Evolutionary conservation across 2,113 vertebrate genomes (phyloP).

Genomic region (Lycaon pictus): DNA sequence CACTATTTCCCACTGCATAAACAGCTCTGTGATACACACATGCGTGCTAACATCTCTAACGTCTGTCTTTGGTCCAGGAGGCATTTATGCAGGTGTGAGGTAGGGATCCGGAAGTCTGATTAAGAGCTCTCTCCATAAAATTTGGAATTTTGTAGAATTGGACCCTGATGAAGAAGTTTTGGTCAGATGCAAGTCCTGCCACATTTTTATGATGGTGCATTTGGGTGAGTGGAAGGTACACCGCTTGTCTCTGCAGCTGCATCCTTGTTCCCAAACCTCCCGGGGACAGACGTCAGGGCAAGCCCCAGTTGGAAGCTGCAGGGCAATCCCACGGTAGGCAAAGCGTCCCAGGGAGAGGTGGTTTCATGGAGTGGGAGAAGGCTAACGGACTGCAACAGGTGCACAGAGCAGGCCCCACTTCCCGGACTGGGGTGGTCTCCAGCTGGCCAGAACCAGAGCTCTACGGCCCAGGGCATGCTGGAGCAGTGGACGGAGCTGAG

Average conservation of each 20-base stretch:
- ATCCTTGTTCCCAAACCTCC: not conserved
- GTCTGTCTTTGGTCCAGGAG: not conserved
- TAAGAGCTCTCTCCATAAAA: not conserved
- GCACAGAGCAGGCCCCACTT: not conserved
- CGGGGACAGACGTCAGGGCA: fast-evolving
- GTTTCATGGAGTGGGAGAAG: fast-evolving
- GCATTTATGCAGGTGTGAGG: not conserved
- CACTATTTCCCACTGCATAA: fast-evolving
- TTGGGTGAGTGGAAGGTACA: not conserved
- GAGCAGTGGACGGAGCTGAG: not conserved
- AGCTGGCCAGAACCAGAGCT: not conserved
- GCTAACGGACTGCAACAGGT: not conserved
- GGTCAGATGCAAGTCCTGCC: not conserved
- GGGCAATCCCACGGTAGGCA: fast-evolving
- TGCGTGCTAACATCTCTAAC: not conserved
- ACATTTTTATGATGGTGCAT: fast-evolving
- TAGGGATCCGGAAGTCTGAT: not conserved
- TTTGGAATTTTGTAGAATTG: not conserved
- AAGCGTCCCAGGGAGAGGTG: not conserved
- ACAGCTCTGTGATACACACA: fast-evolving
- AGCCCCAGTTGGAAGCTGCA: not conserved
- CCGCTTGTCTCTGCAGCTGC: not conserved
- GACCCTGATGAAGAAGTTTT: not conserved
- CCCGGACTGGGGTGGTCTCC: not conserved
- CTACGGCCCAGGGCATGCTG: fast-evolving